Percentiles rank a stretch among this genome's conserved stretches.
Evolutionary conservation across 2,113 vertebrate genomes (phyloP).

Genomic region (Phylloscopus whistleri): DNA sequence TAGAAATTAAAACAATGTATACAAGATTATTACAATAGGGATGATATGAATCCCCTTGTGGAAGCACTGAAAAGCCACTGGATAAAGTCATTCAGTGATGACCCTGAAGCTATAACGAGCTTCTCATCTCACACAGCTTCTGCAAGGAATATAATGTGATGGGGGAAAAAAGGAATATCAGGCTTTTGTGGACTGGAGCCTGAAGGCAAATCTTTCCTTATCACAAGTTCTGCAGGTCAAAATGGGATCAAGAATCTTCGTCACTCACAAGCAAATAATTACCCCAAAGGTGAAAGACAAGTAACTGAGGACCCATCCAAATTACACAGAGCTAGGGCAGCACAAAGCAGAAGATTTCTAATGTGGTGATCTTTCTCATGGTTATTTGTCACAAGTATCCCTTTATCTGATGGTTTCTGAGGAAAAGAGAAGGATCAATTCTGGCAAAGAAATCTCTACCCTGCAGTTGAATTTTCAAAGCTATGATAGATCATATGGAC

Average conservation of each 20-base stretch:
- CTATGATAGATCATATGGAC: slow-evolving; percentile 14
- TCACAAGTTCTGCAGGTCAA: slow-evolving; percentile 48
- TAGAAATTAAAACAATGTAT: slow-evolving; percentile 49
- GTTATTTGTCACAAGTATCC: slow-evolving; percentile 52
- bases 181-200: slow-evolving; percentile 1
- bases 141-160: not conserved
- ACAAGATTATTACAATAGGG: not conserved
- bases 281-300: slow-evolving; percentile 60
- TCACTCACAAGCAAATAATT: slow-evolving; percentile 43
- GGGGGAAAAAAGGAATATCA: slow-evolving; percentile 7
- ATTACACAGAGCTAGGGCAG: not conserved
- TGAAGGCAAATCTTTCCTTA: slow-evolving; percentile 45
- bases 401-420: slow-evolving; percentile 47
- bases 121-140: slow-evolving; percentile 33
- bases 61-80: slow-evolving; percentile 21
- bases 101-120: slow-evolving; percentile 44
- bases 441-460: slow-evolving; percentile 36
- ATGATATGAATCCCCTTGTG: not conserved
- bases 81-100: slow-evolving; percentile 26
- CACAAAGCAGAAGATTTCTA: slow-evolving; percentile 33
- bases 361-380: slow-evolving; percentile 27
- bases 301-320: slow-evolving; percentile 31
- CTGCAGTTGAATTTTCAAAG: slow-evolving; percentile 59
- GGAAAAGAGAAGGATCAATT: slow-evolving; percentile 56
- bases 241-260: slow-evolving; percentile 33